Percentiles rank a stretch among this genome's conserved stretches.
phyloP scores from a whole-genome alignment of 2,113 vertebrate species.

The Hiodon alosoides region DNA sequence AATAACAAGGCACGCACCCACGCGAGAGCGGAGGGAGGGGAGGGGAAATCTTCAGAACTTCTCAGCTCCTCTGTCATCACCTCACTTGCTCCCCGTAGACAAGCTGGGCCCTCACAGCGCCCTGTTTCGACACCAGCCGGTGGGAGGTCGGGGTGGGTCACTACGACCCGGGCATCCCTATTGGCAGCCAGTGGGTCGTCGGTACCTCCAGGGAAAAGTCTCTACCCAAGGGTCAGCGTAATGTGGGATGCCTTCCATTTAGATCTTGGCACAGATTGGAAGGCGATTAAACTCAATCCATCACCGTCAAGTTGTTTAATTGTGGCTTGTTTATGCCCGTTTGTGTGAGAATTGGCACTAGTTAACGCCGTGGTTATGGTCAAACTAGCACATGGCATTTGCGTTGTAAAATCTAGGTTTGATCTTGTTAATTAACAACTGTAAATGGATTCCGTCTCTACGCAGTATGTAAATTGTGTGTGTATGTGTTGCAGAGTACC shows the following conservation, averaged over 20 bases:
- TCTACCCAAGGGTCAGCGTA: too few relatives aligned
- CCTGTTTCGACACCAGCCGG: slow-evolving; percentile 33
- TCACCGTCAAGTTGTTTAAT: background rate
- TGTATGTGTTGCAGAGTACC: too few relatives aligned
- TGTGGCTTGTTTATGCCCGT: background rate
- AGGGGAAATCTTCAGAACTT: slow-evolving; percentile 20
- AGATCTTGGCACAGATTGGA: too few relatives aligned
- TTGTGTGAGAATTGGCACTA: background rate
- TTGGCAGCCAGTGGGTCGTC: background rate
- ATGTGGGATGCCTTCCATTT: too few relatives aligned
- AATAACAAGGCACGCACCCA: slow-evolving; percentile 52
- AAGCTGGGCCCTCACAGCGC: slow-evolving; percentile 30
- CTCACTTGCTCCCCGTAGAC: slow-evolving; percentile 30
- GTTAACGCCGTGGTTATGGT: background rate
- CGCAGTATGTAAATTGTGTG: too few relatives aligned
- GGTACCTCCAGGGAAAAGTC: too few relatives aligned
- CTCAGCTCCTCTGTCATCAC: slow-evolving; percentile 25
- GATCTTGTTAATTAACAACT: background rate
- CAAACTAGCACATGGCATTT: too few relatives aligned
- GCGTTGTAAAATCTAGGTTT: background rate
- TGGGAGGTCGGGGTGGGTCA: slow-evolving; percentile 52
- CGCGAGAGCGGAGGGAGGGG: background rate
- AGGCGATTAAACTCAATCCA: too few relatives aligned
- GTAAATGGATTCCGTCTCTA: background rate
- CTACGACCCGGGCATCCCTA: slow-evolving; percentile 9